phyloP scores from a whole-genome alignment of 1,140 invertebrate genomes.

The Kradibia gibbosae region DNA sequence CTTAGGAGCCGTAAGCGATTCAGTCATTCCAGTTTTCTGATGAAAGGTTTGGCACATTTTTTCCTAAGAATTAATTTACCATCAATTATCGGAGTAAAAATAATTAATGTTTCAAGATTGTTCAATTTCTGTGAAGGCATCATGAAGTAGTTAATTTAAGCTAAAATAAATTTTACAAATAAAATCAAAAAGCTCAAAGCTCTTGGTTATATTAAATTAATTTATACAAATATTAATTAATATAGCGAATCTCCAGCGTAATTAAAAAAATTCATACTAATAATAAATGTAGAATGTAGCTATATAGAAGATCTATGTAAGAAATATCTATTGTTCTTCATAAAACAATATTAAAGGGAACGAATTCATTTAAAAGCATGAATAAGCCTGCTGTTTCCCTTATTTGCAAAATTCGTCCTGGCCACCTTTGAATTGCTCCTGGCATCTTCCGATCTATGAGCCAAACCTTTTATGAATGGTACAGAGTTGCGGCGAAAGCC shows the following conservation, averaged over 20 bases:
- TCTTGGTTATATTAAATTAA: neutral
- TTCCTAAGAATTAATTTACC: no score
- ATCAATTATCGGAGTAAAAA: no score
- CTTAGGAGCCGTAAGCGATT: neutral
- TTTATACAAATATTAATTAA: neutral
- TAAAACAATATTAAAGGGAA: neutral
- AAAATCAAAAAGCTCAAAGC: neutral
- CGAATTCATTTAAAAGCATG: neutral
- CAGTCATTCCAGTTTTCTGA: neutral
- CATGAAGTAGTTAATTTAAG: no score
- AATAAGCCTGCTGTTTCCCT: neutral
- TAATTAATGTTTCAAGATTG: no score
- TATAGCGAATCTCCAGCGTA: neutral
- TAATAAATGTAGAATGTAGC: neutral
- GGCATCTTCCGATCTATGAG: neutral
- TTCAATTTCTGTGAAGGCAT: no score
- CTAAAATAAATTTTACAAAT: no score
- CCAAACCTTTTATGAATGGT: neutral
- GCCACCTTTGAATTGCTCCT: neutral
- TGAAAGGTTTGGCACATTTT: no score
- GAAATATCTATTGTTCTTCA: neutral
- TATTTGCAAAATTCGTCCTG: neutral
- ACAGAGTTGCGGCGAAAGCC: neutral
- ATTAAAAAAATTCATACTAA: neutral
- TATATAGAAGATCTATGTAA: neutral